These are phyloP conservation scores for Cichlasoma orientale DNA, from an alignment of 2,797 vertebrate species.

Conservation along the genomic window DNA sequence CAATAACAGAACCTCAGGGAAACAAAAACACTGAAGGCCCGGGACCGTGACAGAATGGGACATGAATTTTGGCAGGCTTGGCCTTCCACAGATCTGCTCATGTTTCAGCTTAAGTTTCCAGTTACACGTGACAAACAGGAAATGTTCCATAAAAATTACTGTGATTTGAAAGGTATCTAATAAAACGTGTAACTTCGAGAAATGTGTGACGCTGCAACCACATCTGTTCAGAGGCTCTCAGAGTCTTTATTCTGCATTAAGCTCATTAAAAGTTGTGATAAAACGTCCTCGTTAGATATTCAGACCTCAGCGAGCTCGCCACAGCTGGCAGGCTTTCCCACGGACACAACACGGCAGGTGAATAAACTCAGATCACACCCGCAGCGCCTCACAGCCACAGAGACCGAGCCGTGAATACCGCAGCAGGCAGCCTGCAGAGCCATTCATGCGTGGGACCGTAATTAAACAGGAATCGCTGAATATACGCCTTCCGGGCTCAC, in stretches of 20 bases:
- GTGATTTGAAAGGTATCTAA: not conserved
- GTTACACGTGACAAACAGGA: not conserved
- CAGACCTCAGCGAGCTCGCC: not conserved
- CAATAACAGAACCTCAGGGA: no score
- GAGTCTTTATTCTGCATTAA: not conserved
- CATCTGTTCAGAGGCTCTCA: not conserved
- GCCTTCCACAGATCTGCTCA: not conserved
- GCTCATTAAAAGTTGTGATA: not conserved
- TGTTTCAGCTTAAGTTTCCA: not conserved
- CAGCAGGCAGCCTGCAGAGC: not conserved
- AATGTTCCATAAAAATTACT: no score
- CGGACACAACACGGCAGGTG: not conserved
- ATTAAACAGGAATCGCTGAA: not conserved
- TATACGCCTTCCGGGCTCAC: not conserved
- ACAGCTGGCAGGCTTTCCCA: not conserved
- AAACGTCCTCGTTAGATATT: rapidly evolving
- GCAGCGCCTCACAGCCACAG: not conserved
- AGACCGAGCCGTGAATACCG: not conserved
- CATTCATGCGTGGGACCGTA: not conserved
- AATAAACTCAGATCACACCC: not conserved
- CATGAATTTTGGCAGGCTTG: not conserved
- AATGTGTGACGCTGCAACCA: not conserved
- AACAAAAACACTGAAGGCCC: no score
- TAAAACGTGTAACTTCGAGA: not conserved
- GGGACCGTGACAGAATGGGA: no score